Percentiles rank a stretch among this genome's conserved stretches.
These are phyloP conservation scores for Spheniscus humboldti DNA, from an alignment of 2,797 vertebrate species.

Conservation along the genomic window DNA sequence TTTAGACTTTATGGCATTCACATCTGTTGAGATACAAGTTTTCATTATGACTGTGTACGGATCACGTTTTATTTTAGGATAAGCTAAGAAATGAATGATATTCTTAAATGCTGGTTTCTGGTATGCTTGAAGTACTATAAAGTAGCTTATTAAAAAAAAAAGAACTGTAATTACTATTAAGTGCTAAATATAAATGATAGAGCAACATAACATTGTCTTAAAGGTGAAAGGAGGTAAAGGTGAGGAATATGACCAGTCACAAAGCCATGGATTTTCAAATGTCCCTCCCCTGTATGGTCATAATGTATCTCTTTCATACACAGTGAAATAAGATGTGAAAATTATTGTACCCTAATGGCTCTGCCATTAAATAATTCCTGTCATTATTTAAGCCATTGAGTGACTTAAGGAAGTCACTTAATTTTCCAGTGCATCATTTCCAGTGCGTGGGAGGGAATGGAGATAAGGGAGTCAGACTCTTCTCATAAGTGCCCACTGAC, in stretches of 20 bases:
- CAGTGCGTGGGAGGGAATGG: neutral
- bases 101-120: neutral
- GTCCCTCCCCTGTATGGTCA: neutral
- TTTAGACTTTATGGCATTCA: neutral
- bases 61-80: neutral
- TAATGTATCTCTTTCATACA: neutral
- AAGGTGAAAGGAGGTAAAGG: neutral
- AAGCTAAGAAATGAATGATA: neutral
- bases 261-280: neutral
- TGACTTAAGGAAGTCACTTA: neutral
- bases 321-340: neutral
- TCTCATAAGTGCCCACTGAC: neutral
- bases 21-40: neutral
- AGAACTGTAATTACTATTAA: neutral
- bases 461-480: too few species aligned
- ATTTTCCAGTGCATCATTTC: neutral
- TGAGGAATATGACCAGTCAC: neutral
- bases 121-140: neutral
- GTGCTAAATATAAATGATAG: neutral
- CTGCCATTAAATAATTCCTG: neutral
- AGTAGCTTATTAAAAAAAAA: neutral
- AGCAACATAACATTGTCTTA: neutral
- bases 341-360: neutral
- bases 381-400: neutral
- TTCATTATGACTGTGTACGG: neutral